Percentiles rank a stretch among this genome's conserved stretches.
Conservation (phyloP, 2,888 invertebrate genomes). For the Clusia tigrina region DNA sequence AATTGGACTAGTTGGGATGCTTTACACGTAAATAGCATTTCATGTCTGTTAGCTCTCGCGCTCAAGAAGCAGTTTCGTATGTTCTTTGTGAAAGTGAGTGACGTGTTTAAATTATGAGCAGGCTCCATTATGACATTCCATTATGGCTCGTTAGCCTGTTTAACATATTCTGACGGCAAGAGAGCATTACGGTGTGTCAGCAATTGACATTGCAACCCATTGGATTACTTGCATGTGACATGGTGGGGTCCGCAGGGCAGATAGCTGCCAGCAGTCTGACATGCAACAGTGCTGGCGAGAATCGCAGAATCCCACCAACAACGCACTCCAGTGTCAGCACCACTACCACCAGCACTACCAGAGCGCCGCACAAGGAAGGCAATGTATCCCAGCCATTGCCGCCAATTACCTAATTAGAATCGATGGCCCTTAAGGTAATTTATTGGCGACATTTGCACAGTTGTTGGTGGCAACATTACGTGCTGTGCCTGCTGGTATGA, state of each 20-base stretch:
- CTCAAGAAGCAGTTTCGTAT: too few species aligned
- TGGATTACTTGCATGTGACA: not conserved
- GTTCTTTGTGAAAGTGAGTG: conserved; percentile 23
- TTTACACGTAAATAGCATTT: too few species aligned
- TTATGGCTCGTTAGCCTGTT: conserved; percentile 20
- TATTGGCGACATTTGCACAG: conserved; percentile 44
- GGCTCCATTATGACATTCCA: conserved; percentile 18
- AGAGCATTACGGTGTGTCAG: not conserved
- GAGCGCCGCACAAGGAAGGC: conserved; percentile 34
- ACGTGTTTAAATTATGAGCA: conserved; percentile 19
- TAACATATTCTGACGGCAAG: not conserved
- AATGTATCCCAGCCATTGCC: conserved; percentile 55
- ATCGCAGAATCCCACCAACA: not conserved
- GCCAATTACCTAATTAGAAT: conserved; percentile 59
- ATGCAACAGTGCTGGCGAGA: not conserved
- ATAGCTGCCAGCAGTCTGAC: conserved; percentile 6
- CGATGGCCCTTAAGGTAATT: conserved; percentile 54
- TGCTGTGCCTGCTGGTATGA: conserved; percentile 33
- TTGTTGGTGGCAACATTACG: conserved; percentile 42
- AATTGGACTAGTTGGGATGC: too few species aligned
- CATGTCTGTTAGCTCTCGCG: too few species aligned
- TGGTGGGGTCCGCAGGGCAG: conserved; percentile 10
- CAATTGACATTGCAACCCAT: not conserved
- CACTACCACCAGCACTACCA: not conserved
- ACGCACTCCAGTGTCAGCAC: not conserved